Evolutionary conservation across 2,888 invertebrate genomes (phyloP).

Genomic region (Drosophila robusta): DNA sequence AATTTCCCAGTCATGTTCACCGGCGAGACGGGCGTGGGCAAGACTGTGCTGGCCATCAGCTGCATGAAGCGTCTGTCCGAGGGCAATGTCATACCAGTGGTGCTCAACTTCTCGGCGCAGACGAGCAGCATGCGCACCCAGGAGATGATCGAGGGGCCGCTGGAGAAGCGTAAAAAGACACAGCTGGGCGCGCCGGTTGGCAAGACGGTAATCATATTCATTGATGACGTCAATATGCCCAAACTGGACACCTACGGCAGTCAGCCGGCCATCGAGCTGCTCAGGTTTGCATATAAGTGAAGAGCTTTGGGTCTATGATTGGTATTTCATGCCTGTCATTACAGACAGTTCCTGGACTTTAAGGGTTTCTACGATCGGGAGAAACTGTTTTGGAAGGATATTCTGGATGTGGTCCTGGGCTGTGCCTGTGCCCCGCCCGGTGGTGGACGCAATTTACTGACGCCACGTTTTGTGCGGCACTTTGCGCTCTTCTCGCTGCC

Average conservation of each 20-base stretch:
- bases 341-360: constrained; percentile 84
- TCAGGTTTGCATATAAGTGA: constrained; percentile 86
- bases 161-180: constrained; percentile 93
- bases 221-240: constrained; percentile 97
- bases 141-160: constrained; percentile 92
- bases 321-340: background rate
- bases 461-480: constrained; percentile 92
- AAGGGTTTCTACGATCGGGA: constrained; percentile 94
- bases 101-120: constrained; percentile 96
- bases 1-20: constrained; percentile 93
- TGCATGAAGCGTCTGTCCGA: constrained; percentile 88
- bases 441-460: constrained; percentile 94
- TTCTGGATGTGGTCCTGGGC: constrained; percentile 93
- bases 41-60: constrained; percentile 93
- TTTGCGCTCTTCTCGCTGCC: constrained; percentile 95
- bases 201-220: constrained; percentile 93
- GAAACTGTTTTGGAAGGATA: constrained; percentile 94
- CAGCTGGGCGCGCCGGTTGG: constrained; percentile 93
- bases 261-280: constrained; percentile 95
- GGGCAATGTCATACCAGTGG: constrained; percentile 89
- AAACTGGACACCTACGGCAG: constrained; percentile 94
- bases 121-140: constrained; percentile 93
- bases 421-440: constrained; percentile 97
- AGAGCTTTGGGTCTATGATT: background rate
- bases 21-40: constrained; percentile 96